phyloP scores from a whole-genome alignment of 2,888 invertebrate species.

The Apodemia zela region DNA sequence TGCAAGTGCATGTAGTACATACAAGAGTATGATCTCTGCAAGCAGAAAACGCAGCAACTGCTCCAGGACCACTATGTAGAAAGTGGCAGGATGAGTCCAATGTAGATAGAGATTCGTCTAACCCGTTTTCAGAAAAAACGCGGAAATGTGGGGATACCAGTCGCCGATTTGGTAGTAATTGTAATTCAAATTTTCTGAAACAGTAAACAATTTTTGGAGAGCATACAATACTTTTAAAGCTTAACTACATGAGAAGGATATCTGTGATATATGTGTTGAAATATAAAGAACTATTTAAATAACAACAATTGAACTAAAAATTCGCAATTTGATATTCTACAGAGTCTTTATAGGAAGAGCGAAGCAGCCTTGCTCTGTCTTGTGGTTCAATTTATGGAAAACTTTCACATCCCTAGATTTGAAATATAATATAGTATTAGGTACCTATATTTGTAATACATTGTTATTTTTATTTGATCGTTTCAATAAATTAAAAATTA shows the following conservation, averaged over 20 bases:
- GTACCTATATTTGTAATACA: too few relatives aligned
- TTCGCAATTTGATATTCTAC: too few relatives aligned
- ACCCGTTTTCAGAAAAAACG: constrained; percentile 75
- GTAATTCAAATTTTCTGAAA: constrained; percentile 80
- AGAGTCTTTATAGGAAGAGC: too few relatives aligned
- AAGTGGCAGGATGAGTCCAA: constrained; percentile 82
- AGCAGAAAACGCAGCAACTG: constrained; percentile 84
- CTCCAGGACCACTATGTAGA: constrained; percentile 78
- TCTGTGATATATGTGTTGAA: too few relatives aligned
- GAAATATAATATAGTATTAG: too few relatives aligned
- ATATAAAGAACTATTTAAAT: too few relatives aligned
- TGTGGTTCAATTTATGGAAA: too few relatives aligned
- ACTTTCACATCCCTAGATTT: too few relatives aligned
- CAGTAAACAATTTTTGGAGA: constrained; percentile 16
- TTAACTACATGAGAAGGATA: constrained; percentile 21
- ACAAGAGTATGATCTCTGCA: constrained; percentile 83
- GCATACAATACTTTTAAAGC: constrained; percentile 8
- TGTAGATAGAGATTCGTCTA: constrained; percentile 55
- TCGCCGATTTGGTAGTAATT: constrained; percentile 81
- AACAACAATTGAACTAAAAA: too few relatives aligned
- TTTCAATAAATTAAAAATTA: too few relatives aligned
- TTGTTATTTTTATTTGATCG: too few relatives aligned
- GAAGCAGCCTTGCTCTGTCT: too few relatives aligned
- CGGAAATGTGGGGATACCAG: constrained; percentile 82
- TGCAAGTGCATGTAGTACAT: constrained; percentile 42